These are phyloP conservation scores for Cyrtorhinus lividipennis DNA, from an alignment of 1,140 invertebrate genomes.

Conservation along the genomic window DNA sequence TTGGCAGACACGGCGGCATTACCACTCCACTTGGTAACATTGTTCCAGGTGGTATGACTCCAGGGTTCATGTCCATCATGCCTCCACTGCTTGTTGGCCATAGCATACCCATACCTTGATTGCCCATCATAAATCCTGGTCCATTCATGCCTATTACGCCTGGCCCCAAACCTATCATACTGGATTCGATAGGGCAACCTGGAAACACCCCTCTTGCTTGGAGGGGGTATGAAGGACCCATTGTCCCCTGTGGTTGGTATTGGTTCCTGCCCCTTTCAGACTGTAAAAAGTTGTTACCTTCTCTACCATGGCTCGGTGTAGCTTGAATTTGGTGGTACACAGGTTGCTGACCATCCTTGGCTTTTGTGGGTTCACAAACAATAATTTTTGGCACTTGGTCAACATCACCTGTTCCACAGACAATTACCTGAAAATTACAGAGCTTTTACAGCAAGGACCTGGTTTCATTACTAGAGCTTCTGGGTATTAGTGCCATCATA, in stretches of 20 bases:
- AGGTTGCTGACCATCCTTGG: background rate
- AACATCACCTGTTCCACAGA: slow-evolving; percentile 1
- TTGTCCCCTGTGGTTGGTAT: background rate
- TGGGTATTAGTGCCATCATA: background rate
- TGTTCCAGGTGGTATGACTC: background rate
- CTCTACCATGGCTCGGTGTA: background rate
- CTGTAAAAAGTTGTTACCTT: background rate
- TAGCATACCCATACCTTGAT: background rate
- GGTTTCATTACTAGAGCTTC: background rate
- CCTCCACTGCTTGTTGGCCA: background rate
- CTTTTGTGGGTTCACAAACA: slow-evolving; percentile 20
- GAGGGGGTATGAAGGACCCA: background rate
- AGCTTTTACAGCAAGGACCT: background rate
- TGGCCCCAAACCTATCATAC: no score
- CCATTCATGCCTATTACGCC: no score
- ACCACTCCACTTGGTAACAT: background rate
- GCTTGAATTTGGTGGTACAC: slow-evolving; percentile 11
- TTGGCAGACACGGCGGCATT: background rate
- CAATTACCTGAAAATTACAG: background rate
- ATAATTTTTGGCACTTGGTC: slow-evolving; percentile 21
- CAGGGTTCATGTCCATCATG: background rate
- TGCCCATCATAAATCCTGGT: background rate
- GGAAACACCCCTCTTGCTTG: background rate
- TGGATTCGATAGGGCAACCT: background rate
- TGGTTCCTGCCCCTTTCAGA: background rate